A percentile compares a stretch with the other conserved stretches of the same genome.
These are phyloP conservation scores for Engraulis encrasicolus DNA, from an alignment of 2,113 vertebrate species.

Conservation along the genomic window DNA sequence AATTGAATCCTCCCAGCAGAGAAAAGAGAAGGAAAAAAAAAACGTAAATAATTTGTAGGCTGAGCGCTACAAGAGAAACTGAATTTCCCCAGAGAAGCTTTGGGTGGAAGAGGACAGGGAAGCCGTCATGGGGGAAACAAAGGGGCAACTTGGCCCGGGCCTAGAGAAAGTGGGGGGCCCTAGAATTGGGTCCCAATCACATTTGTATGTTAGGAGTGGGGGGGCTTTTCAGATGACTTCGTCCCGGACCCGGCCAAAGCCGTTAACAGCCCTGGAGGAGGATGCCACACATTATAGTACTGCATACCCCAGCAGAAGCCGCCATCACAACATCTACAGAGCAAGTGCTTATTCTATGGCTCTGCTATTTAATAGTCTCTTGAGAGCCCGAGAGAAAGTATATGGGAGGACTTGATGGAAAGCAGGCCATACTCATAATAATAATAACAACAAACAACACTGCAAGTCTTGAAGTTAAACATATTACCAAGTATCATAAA, in stretches of 20 bases:
- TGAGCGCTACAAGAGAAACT: neutral
- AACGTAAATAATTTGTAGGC: neutral
- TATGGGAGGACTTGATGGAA: neutral
- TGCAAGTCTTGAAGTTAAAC: neutral
- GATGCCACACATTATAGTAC: neutral
- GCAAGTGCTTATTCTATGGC: neutral
- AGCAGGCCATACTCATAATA: neutral
- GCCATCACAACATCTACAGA: neutral
- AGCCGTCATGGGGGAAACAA: no score
- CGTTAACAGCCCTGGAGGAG: no score
- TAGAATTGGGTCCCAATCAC: no score
- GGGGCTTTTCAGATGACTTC: no score
- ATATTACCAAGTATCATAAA: conserved; percentile 20
- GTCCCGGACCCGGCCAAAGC: no score
- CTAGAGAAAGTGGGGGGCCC: no score
- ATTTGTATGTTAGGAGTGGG: no score
- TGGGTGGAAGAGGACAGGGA: no score
- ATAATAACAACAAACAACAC: no score
- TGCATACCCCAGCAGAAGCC: neutral
- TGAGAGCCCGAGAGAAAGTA: neutral
- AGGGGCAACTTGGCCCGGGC: no score
- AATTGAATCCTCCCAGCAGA: neutral
- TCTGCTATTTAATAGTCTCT: neutral
- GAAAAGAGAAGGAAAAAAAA: no score
- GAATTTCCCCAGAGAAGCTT: neutral